Conservation (phyloP, 2,797 vertebrate genomes). For the Leontocebus nigricollis region DNA sequence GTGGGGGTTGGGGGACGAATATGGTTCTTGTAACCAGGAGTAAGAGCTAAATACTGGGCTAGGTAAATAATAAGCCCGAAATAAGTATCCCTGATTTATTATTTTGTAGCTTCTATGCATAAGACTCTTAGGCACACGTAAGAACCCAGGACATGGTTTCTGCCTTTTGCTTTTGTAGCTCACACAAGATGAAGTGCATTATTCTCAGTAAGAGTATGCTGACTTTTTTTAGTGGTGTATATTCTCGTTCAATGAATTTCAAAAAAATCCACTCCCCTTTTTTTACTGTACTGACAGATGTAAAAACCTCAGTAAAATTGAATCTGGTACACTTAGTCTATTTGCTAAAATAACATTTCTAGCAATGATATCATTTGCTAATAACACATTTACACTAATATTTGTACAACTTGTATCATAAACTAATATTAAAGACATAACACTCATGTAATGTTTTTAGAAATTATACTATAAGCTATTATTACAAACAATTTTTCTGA, state of each 20-base stretch:
- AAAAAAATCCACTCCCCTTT: background rate
- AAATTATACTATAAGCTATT: background rate
- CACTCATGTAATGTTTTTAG: background rate
- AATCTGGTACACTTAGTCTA: background rate
- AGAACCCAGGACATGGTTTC: background rate
- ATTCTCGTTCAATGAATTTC: background rate
- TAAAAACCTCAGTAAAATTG: background rate
- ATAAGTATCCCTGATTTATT: background rate
- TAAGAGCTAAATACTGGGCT: background rate
- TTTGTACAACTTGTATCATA: background rate
- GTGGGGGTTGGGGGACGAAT: background rate
- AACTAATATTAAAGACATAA: background rate
- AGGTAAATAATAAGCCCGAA: background rate
- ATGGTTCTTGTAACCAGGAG: background rate
- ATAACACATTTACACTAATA: background rate
- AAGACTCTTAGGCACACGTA: background rate
- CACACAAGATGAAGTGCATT: background rate
- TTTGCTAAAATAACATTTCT: background rate
- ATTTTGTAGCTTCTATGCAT: background rate
- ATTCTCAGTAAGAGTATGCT: background rate
- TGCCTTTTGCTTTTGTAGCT: background rate
- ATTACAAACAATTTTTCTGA: background rate
- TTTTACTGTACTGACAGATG: background rate
- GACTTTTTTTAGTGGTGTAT: background rate
- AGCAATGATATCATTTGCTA: background rate